Evolutionary conservation across 2,888 invertebrate genomes (phyloP), one percentile per base, ranked within the genome.

Genomic region (Stenurella melanura): DNA sequence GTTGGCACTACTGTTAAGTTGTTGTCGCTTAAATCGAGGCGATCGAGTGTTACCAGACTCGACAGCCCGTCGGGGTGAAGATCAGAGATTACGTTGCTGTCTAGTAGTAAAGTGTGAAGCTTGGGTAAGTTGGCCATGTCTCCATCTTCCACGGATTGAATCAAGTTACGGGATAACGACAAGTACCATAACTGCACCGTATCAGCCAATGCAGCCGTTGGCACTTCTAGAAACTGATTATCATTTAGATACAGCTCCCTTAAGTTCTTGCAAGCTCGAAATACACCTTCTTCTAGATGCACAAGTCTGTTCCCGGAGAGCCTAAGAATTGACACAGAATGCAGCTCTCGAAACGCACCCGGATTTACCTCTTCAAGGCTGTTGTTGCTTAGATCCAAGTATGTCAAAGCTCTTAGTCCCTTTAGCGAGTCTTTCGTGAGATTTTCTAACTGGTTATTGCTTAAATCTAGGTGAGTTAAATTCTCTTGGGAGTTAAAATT

Each of bases 401-500:
- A 91, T 69, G 92, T 88, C 64, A 96, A 91, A 79, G 92, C 92
- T 76, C 91, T 93, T 63, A 96, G 89, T 6, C 96, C 96, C 82
- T 93, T 93, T 86, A 96, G 93, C 12, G 95, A 93, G 83, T 95
- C 95, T 87, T 95, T 95, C 82, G 94, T 92, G 81, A 96, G 89
- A 72, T 91, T 91, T 85, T 93, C 93, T 57, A 96, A 92, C 78
- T 91, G 91, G 89, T 97, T 97, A 81, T 92, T 90, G 87, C 95
- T 96, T 78, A 96, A 90, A 88, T 96, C 95, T 38, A 97, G 90
- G 78, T 93, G 92, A 63, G 93, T 92, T 90, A 97, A 91, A 82
- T 93, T 93, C 76, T 91, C 92, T 86, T 96, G 96, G 80, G 93
- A 93, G 81, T 95, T 94, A 85, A 98, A 96, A 88, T 96, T 96